phyloP scores from a whole-genome alignment of 2,113 vertebrate genomes.

The Pluvialis apricaria region DNA sequence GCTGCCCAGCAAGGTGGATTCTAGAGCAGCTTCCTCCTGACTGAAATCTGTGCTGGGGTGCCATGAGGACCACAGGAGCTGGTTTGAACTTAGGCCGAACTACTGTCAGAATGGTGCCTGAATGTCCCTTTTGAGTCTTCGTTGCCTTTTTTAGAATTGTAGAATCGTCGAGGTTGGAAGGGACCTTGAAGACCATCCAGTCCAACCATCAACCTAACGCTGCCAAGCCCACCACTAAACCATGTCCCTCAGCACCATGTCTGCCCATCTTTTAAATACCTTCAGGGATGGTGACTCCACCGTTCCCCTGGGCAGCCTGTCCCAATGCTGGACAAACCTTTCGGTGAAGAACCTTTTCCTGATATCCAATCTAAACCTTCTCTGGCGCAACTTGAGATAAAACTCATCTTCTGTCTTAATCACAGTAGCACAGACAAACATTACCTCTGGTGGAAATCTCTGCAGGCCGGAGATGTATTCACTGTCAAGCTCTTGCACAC shows the following conservation, averaged over 20 bases:
- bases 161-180: no score
- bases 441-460: not conserved
- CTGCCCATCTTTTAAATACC: no score
- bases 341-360: no score
- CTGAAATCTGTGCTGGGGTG: not conserved
- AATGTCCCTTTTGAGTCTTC: not conserved
- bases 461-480: not conserved
- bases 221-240: no score
- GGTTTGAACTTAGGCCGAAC: not conserved
- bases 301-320: no score
- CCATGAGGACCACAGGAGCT: not conserved
- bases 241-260: no score
- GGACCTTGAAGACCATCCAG: no score
- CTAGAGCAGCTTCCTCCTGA: not conserved
- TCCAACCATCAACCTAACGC: no score
- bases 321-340: no score
- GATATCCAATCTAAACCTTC: no score
- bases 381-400: not conserved
- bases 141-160: no score
- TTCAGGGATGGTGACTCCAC: no score
- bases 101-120: not conserved
- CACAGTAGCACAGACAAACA: not conserved
- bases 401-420: not conserved
- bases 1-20: not conserved
- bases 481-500: accelerated